Conservation (phyloP, 1,140 invertebrate species). For the Steinernema feltiae region DNA sequence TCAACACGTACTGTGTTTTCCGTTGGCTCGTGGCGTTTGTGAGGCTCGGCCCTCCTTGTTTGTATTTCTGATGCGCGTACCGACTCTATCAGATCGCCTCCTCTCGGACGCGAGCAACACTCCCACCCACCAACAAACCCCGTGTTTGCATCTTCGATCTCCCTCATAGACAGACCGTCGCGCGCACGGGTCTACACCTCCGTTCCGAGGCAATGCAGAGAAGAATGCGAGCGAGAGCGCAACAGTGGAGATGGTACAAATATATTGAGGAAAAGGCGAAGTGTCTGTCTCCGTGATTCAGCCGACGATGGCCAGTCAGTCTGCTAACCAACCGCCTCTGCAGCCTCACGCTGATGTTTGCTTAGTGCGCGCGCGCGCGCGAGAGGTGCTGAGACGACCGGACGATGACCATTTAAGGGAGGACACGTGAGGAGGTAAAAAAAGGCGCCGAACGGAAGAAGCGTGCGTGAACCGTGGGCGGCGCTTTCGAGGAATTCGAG, state of each 20-base stretch:
- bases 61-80: constrained; percentile 11
- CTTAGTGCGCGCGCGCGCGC: background rate
- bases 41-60: constrained; percentile 14
- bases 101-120: background rate
- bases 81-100: background rate
- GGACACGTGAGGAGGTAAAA: background rate
- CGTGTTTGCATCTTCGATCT: background rate
- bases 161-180: background rate
- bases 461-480: background rate
- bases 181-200: background rate
- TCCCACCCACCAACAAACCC: background rate
- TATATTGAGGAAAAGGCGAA: background rate
- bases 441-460: background rate
- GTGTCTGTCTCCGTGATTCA: background rate
- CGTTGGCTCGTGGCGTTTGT: background rate
- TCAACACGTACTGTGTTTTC: constrained; percentile 15
- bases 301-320: background rate
- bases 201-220: background rate
- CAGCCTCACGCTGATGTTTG: background rate
- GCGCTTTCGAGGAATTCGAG: background rate
- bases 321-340: no score
- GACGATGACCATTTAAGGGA: constrained; percentile 13
- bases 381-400: background rate
- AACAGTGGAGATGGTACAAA: no score
- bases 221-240: no score